These are phyloP conservation scores for Tragelaphus scriptus DNA, from an alignment of 2,113 vertebrate species.

Conservation along the genomic window DNA sequence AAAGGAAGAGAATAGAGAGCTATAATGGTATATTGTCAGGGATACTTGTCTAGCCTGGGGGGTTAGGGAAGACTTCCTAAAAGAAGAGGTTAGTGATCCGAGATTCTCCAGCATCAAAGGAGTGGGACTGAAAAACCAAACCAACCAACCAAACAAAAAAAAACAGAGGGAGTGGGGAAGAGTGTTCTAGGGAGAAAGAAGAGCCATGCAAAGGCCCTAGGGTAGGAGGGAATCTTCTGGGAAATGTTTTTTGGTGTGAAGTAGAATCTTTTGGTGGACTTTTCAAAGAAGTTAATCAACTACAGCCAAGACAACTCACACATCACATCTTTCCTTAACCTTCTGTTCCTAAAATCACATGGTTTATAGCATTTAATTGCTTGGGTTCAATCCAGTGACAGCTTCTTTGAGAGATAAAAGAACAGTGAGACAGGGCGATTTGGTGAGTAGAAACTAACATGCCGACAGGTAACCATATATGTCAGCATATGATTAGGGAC, in stretches of 20 bases:
- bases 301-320: not conserved
- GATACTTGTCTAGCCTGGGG: not conserved
- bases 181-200: not conserved
- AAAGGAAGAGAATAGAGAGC: not conserved
- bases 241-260: not conserved
- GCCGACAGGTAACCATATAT: not conserved
- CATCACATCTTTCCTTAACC: not conserved
- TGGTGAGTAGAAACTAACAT: not conserved
- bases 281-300: constrained; percentile 36
- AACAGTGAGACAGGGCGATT: not conserved
- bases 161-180: not conserved
- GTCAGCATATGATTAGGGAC: not conserved
- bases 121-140: not conserved
- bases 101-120: not conserved
- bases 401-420: constrained; percentile 4
- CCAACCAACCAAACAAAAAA: not conserved
- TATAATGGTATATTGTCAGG: not conserved
- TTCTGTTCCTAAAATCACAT: constrained; percentile 13
- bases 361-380: constrained; percentile 11
- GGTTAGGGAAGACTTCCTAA: not conserved
- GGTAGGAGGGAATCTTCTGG: not conserved
- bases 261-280: not conserved
- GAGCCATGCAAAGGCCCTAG: not conserved
- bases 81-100: not conserved
- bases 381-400: constrained; percentile 19